Conservation (phyloP, 2,888 invertebrate genomes). For the Ethmia dodecea region DNA sequence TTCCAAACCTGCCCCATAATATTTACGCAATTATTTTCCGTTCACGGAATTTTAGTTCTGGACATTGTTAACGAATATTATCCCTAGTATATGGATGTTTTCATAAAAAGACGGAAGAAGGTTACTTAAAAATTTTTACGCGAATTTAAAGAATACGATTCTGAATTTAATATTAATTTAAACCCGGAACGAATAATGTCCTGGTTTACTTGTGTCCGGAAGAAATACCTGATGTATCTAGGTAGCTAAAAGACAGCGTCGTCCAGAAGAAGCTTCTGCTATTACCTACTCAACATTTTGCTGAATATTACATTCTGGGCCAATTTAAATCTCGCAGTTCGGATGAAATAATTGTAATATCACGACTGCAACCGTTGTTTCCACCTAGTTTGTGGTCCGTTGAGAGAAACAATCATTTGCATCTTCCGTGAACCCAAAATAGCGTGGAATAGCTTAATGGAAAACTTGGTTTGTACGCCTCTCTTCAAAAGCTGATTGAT, state of each 20-base stretch:
- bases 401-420: too few relatives aligned
- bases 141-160: background rate
- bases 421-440: too few relatives aligned
- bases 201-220: constrained; percentile 6
- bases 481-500: too few relatives aligned
- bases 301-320: too few relatives aligned
- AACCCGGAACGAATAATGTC: constrained; percentile 2
- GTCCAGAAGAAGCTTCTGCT: constrained; percentile 10
- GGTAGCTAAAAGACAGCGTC: constrained; percentile 8
- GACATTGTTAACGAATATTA: background rate
- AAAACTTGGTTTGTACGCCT: too few relatives aligned
- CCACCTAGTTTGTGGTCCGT: too few relatives aligned
- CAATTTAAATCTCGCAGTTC: too few relatives aligned
- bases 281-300: too few relatives aligned
- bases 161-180: background rate
- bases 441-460: too few relatives aligned
- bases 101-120: constrained; percentile 1
- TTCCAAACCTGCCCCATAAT: constrained; percentile 12
- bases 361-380: too few relatives aligned
- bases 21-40: constrained; percentile 8
- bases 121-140: background rate
- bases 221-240: constrained; percentile 9
- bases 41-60: background rate
- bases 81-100: constrained; percentile 2
- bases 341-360: too few relatives aligned